phyloP scores from a whole-genome alignment of 2,888 invertebrate genomes.

The Diloba caeruleocephala region DNA sequence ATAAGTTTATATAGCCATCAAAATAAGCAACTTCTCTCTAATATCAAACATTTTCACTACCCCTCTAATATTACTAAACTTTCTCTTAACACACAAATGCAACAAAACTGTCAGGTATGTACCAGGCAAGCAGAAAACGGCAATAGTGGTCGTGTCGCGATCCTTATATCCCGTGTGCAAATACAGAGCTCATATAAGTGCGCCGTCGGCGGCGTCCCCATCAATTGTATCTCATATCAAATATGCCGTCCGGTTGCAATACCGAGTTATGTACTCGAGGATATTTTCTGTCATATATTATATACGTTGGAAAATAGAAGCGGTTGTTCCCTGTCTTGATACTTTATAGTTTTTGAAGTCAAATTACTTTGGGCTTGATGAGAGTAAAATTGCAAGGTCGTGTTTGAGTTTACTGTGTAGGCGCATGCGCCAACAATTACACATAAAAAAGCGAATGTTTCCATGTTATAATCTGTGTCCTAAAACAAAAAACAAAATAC shows the following conservation, averaged over 20 bases:
- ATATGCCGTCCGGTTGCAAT: slow-evolving; percentile 26
- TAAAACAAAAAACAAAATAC: too few species aligned
- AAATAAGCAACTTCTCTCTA: not conserved
- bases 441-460: too few species aligned
- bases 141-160: slow-evolving; percentile 38
- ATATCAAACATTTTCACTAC: too few species aligned
- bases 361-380: too few species aligned
- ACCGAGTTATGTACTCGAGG: slow-evolving; percentile 6
- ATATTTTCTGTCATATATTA: slow-evolving; percentile 22
- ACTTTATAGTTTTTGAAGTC: too few species aligned
- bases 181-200: slow-evolving; percentile 41
- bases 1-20: too few species aligned
- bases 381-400: too few species aligned
- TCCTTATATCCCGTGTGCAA: slow-evolving; percentile 32
- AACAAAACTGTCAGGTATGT: slow-evolving; percentile 16
- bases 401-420: too few species aligned
- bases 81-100: slow-evolving; percentile 20
- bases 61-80: not conserved
- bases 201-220: slow-evolving; percentile 30
- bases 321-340: too few species aligned
- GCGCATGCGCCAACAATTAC: too few species aligned
- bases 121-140: slow-evolving; percentile 22
- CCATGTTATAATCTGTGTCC: too few species aligned
- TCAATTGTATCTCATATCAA: slow-evolving; percentile 43
- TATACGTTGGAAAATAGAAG: slow-evolving; percentile 1